phyloP scores from a whole-genome alignment of 2,888 invertebrate genomes.

The Pandemis cinnamomeana region DNA sequence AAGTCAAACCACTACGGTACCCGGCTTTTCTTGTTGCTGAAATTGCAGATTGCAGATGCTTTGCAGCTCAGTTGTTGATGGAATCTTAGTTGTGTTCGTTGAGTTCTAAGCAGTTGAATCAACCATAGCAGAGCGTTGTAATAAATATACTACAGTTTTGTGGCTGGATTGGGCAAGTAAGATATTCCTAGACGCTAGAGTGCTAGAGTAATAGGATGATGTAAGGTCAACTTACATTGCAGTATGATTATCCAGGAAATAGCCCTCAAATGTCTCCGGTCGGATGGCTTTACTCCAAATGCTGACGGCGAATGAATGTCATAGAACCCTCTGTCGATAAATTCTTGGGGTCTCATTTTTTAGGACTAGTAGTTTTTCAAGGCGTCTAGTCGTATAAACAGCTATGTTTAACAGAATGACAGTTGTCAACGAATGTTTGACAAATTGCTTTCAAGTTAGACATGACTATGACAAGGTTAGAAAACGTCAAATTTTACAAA shows the following conservation, averaged over 20 bases:
- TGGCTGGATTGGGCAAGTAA: too few relatives aligned
- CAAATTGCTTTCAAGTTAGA: background rate
- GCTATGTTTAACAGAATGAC: background rate
- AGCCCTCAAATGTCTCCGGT: slow-evolving; percentile 4
- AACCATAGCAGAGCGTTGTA: too few relatives aligned
- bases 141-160: too few relatives aligned
- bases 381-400: background rate
- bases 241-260: slow-evolving; percentile 20
- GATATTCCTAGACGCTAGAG: too few relatives aligned
- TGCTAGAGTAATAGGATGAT: too few relatives aligned
- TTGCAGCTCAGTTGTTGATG: too few relatives aligned
- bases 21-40: too few relatives aligned
- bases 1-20: too few relatives aligned
- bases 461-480: background rate
- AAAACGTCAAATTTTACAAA: background rate
- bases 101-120: too few relatives aligned
- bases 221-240: slow-evolving; percentile 20
- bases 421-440: background rate
- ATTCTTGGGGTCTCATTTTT: background rate
- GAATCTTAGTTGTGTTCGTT: too few relatives aligned
- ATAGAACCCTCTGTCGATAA: background rate
- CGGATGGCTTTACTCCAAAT: background rate
- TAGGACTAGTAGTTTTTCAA: background rate
- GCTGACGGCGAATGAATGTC: background rate
- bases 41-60: too few relatives aligned